Evolutionary conservation across 2,888 invertebrate species (phyloP).

Genomic region (Corythucha ciliata): DNA sequence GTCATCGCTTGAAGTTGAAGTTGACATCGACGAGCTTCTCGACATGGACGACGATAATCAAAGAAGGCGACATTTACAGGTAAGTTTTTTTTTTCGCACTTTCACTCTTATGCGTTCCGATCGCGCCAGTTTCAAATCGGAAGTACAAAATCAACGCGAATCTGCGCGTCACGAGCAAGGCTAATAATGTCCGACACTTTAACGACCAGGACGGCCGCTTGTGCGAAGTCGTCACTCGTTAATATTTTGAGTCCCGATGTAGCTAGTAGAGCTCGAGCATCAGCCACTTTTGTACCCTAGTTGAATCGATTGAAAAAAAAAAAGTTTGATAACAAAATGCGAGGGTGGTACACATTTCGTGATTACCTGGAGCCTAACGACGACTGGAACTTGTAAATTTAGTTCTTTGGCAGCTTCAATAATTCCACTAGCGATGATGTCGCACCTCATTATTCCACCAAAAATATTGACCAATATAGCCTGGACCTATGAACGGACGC

Average conservation of each 20-base stretch:
- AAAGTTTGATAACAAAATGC: too few species aligned
- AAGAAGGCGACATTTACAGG: slow-evolving; percentile 71
- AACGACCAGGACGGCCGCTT: too few species aligned
- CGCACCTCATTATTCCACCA: slow-evolving; percentile 95
- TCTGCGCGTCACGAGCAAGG: too few species aligned
- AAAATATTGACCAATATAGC: slow-evolving; percentile 93
- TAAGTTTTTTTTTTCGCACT: slow-evolving; percentile 41
- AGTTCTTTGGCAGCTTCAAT: slow-evolving; percentile 78
- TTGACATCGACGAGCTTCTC: slow-evolving; percentile 88
- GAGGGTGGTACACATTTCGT: too few species aligned
- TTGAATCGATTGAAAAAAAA: too few species aligned
- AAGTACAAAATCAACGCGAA: too few species aligned
- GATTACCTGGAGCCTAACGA: slow-evolving; percentile 82
- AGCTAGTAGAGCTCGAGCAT: too few species aligned
- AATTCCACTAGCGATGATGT: slow-evolving; percentile 92
- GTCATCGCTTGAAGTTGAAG: slow-evolving; percentile 62
- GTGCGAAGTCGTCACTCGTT: too few species aligned
- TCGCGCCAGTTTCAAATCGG: too few species aligned
- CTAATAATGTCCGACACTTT: slow-evolving; percentile 9
- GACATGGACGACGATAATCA: slow-evolving; percentile 87
- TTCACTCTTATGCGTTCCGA: too few species aligned
- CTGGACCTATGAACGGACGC: slow-evolving; percentile 59
- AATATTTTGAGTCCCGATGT: too few species aligned
- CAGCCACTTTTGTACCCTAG: too few species aligned
- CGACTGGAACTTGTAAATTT: slow-evolving; percentile 82